phyloP scores from a whole-genome alignment of 2,113 vertebrate species.

The Sinocyclocheilus maitianheensis region DNA sequence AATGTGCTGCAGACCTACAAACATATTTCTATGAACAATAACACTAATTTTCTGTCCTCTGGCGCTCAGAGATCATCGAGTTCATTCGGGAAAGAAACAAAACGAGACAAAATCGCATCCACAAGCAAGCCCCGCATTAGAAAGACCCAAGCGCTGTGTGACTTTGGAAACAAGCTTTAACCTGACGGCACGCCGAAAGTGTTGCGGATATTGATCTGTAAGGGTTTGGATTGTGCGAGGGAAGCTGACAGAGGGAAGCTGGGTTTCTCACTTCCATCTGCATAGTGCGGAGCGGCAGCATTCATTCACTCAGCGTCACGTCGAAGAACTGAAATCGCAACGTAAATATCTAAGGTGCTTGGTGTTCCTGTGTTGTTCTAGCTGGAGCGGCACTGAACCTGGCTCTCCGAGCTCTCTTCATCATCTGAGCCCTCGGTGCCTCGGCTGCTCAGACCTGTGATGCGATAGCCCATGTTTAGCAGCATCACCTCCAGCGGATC shows the following conservation, averaged over 20 bases:
- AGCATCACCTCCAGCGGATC: conserved; percentile 97
- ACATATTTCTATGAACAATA: conserved; percentile 47
- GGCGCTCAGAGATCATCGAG: neutral
- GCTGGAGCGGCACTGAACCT: conserved; percentile 97
- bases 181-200: neutral
- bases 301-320: conserved; percentile 61
- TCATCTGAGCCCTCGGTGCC: conserved; percentile 90
- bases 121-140: conserved; percentile 7
- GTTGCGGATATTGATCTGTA: too few species aligned
- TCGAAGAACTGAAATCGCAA: conserved; percentile 57
- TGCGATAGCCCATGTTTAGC: conserved; percentile 98
- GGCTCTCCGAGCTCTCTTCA: conserved; percentile 93
- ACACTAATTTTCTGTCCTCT: neutral
- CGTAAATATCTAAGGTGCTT: conserved; percentile 49
- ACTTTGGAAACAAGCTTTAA: conserved; percentile 25
- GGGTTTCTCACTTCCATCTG: conserved; percentile 60
- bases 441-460: conserved; percentile 90
- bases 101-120: neutral
- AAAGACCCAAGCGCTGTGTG: neutral
- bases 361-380: conserved; percentile 73
- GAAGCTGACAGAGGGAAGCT: neutral
- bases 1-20: conserved; percentile 47
- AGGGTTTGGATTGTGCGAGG: neutral
- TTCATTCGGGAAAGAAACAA: conserved; percentile 1
- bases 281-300: conserved; percentile 71